Percentiles rank a stretch among this genome's conserved stretches.
Evolutionary conservation across 2,797 vertebrate genomes (phyloP).

Genomic region (Toxotes lorentzi): DNA sequence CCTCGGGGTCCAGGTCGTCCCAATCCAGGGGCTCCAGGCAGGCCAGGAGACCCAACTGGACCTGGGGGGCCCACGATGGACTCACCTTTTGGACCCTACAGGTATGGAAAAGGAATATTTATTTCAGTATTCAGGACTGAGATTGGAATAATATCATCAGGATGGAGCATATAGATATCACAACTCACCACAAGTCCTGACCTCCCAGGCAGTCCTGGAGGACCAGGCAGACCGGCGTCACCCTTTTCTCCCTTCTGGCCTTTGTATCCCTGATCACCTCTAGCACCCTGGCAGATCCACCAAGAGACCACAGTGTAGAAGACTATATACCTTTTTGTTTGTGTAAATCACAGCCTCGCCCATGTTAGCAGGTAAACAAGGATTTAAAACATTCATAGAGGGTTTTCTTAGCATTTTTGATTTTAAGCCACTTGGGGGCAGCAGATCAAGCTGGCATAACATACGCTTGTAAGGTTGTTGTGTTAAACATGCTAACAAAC

Average conservation of each 20-base stretch:
- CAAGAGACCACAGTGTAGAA: background rate
- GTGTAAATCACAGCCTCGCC: no score
- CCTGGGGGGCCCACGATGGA: conserved; percentile 89
- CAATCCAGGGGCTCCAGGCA: conserved; percentile 88
- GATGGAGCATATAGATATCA: background rate
- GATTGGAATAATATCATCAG: background rate
- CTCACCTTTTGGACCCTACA: conserved; percentile 94
- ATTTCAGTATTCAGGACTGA: background rate
- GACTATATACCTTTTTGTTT: background rate
- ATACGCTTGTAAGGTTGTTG: no score
- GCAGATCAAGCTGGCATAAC: background rate
- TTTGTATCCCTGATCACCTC: conserved; percentile 82
- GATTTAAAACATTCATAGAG: no score
- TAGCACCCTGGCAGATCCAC: conserved; percentile 82
- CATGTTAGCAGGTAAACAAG: no score
- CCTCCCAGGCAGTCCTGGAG: conserved; percentile 89
- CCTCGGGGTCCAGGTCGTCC: conserved; percentile 90
- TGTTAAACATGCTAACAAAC: no score
- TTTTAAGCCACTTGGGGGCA: background rate
- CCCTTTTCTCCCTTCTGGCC: conserved; percentile 90
- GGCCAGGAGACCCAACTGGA: conserved; percentile 88
- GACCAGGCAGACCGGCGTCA: conserved; percentile 81
- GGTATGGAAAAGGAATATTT: background rate
- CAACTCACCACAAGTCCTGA: conserved; percentile 90
- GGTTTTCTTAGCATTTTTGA: background rate